These are phyloP conservation scores for Chlamydotis undulata DNA, from an alignment of 2,113 vertebrate genomes.

Conservation along the genomic window DNA sequence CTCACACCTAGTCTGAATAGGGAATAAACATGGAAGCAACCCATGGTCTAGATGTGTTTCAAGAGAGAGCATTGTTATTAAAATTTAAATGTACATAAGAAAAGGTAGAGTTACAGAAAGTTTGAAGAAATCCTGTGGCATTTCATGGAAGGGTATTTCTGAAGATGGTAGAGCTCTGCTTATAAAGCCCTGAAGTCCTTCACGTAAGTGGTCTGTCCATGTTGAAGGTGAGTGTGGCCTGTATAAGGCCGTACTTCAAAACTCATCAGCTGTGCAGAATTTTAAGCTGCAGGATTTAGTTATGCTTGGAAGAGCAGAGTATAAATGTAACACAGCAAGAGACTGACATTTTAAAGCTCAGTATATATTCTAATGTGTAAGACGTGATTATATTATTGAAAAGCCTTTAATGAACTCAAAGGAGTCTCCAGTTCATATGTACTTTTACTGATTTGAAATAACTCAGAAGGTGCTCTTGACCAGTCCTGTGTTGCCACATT, in stretches of 20 bases:
- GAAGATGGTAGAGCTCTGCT: neutral
- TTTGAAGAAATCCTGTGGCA: neutral
- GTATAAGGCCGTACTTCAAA: neutral
- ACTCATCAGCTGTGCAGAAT: neutral
- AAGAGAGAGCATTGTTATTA: neutral
- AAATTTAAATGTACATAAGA: neutral
- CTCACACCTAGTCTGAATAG: neutral
- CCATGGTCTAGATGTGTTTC: neutral
- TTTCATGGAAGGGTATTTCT: neutral
- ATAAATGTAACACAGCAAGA: neutral
- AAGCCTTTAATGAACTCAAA: neutral
- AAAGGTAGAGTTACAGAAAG: neutral
- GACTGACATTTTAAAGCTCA: neutral
- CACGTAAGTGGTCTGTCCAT: fast-evolving
- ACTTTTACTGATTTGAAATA: neutral
- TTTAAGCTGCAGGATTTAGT: neutral
- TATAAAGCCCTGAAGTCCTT: neutral
- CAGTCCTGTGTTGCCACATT: neutral
- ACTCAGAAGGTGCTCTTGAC: neutral
- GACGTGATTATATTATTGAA: neutral
- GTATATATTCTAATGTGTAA: neutral
- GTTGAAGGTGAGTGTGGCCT: neutral
- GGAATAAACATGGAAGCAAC: neutral
- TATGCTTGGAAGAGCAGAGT: neutral
- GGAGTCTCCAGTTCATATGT: neutral